Evolutionary conservation across 2,888 invertebrate species (phyloP), one percentile per base, ranked within the genome.

Genomic region (Falcaria lacertinaria): DNA sequence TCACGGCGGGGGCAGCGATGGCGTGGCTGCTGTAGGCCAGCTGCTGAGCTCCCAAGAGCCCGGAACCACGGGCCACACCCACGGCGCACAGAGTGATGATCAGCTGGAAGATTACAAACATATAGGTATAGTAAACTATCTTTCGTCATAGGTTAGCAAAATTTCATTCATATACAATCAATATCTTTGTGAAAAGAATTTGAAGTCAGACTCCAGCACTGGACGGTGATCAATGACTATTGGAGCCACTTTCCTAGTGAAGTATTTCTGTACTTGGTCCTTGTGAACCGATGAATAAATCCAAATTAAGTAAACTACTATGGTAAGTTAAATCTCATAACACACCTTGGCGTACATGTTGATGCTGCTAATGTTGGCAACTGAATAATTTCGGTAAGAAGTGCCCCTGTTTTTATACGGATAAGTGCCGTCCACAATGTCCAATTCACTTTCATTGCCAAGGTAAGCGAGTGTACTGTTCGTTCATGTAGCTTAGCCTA

Each of bases 71-170:
- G 72, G 88, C 91, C 39, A 89, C 80, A 57, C 92, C 91, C 82
- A 93, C 76, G 58, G 89, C 81, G 72, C 92, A 90, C 65, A 90
- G 90, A 60, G 93, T 80, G 52, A 91, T 77, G 74, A 93, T 81
- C 63, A 91, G 73, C 91, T 87, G 71, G 36, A 83, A 78, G 35
- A 28, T 34, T n/a, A n/a, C n/a, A n/a, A n/a, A n/a, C n/a, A n/a
- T n/a, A n/a, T n/a, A n/a, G n/a, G n/a, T n/a, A n/a, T n/a, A n/a
- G n/a, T n/a, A n/a, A n/a, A n/a, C n/a, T n/a, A n/a, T n/a, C n/a
- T n/a, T n/a, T n/a, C n/a, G n/a, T n/a, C n/a, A n/a, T n/a, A n/a
- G n/a, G n/a, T n/a, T n/a, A n/a, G n/a, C n/a, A n/a, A n/a, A n/a
- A n/a, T n/a, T n/a, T n/a, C n/a, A n/a, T n/a, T n/a, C n/a, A n/a